Conservation (phyloP, 1,140 invertebrate species). For the Arctopsyche grandis region DNA sequence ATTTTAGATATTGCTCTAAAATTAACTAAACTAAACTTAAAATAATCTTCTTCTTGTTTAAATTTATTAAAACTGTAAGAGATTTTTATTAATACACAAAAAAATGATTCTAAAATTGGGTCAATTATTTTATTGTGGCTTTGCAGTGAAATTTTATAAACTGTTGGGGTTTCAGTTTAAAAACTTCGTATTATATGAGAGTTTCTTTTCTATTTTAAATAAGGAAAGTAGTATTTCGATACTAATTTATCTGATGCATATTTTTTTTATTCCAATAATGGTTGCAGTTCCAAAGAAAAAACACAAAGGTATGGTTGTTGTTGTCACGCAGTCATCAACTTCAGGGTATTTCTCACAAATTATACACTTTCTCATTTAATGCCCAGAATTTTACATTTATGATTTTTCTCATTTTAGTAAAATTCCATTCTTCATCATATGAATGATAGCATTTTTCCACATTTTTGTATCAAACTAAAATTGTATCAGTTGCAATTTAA, state of each 20-base stretch:
- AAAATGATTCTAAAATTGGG: no score
- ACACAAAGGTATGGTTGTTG: slow-evolving; percentile 70
- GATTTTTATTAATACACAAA: no score
- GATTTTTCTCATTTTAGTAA: slow-evolving; percentile 5
- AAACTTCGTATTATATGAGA: no score
- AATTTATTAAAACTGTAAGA: no score
- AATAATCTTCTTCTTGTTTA: no score
- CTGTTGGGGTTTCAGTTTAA: no score
- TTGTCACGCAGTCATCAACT: slow-evolving; percentile 50
- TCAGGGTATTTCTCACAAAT: slow-evolving; percentile 53
- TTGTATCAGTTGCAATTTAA: neutral
- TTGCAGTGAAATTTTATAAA: no score
- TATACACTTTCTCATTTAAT: slow-evolving; percentile 29
- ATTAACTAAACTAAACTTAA: no score
- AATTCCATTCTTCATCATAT: neutral
- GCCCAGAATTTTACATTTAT: slow-evolving; percentile 8
- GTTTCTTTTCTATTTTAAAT: no score
- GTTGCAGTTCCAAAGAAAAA: slow-evolving; percentile 80
- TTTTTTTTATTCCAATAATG: slow-evolving; percentile 63
- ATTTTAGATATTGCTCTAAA: no score
- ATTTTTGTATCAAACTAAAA: neutral
- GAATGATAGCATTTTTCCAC: slow-evolving; percentile 1
- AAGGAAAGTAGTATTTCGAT: no score
- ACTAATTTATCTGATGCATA: slow-evolving; percentile 36
- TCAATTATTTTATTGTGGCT: no score